These are phyloP conservation scores for Tor tambroides DNA, from an alignment of 2,113 vertebrate genomes.

Conservation along the genomic window DNA sequence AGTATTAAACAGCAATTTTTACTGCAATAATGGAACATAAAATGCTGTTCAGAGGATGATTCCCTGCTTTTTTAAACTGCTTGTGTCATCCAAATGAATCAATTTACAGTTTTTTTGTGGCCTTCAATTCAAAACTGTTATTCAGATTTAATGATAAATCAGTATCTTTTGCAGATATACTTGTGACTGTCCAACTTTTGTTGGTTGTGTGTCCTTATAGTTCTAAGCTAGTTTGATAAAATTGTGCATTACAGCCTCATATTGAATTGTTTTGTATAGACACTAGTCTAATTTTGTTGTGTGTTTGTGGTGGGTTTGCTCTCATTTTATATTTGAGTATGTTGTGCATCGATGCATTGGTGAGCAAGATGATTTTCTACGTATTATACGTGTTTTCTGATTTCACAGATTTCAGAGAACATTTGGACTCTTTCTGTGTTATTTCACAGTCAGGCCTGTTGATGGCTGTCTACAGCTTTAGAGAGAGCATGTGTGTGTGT, in stretches of 20 bases:
- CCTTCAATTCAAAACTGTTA: neutral
- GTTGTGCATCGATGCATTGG: neutral
- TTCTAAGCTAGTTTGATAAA: too few relatives aligned
- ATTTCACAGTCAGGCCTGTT: slow-evolving; percentile 23
- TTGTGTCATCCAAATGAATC: too few relatives aligned
- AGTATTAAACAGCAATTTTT: too few relatives aligned
- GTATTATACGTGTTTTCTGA: neutral
- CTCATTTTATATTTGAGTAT: neutral
- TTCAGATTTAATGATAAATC: neutral
- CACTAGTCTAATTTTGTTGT: too few relatives aligned
- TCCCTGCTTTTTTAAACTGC: too few relatives aligned
- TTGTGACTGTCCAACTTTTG: neutral
- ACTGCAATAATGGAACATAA: too few relatives aligned
- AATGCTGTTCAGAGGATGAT: too few relatives aligned
- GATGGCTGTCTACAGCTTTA: slow-evolving; percentile 18
- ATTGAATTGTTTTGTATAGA: neutral
- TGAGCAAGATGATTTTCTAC: too few relatives aligned
- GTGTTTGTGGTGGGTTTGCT: too few relatives aligned
- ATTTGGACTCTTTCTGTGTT: slow-evolving; percentile 13
- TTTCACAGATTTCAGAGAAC: neutral
- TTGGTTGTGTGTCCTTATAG: too few relatives aligned
- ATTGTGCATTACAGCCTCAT: neutral
- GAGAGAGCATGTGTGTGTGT: neutral
- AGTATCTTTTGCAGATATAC: neutral
- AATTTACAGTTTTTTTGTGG: too few relatives aligned